phyloP scores from a whole-genome alignment of 2,797 vertebrate species.

The Lindbergichthys nudifrons region DNA sequence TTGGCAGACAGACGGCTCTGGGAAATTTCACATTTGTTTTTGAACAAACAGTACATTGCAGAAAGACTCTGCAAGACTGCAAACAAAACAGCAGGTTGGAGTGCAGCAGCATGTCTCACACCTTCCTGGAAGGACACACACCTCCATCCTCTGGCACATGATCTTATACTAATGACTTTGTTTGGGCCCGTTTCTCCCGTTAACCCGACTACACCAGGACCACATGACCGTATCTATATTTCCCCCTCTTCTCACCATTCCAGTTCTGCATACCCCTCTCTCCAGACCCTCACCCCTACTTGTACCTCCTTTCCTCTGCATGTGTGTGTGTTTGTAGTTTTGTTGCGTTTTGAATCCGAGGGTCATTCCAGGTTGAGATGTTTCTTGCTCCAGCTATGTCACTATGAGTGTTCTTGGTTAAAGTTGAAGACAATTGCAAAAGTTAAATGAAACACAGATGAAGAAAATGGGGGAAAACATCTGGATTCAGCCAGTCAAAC shows the following conservation, averaged over 20 bases:
- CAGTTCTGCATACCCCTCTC: slow-evolving; percentile 2
- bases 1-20: not conserved
- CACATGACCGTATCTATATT: not conserved
- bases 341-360: slow-evolving; percentile 15
- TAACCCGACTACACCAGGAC: slow-evolving; percentile 25
- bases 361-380: slow-evolving; percentile 39
- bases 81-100: slow-evolving; percentile 44
- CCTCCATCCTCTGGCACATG: slow-evolving; percentile 33
- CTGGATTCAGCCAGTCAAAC: slow-evolving; percentile 66
- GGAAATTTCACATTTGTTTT: slow-evolving; percentile 31
- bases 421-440: slow-evolving; percentile 41
- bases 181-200: slow-evolving; percentile 45
- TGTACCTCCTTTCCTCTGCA: slow-evolving; percentile 3
- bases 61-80: not conserved
- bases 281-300: not conserved
- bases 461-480: slow-evolving; percentile 66
- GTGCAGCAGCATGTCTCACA: slow-evolving; percentile 31
- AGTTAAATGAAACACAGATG: slow-evolving; percentile 62
- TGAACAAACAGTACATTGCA: slow-evolving; percentile 10
- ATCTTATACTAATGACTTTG: slow-evolving; percentile 52
- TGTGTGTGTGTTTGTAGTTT: slow-evolving; percentile 24
- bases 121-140: slow-evolving; percentile 31
- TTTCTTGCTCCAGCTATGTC: slow-evolving; percentile 31
- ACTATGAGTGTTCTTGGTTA: slow-evolving; percentile 18
- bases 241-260: slow-evolving; percentile 29